Evolutionary conservation across 2,888 invertebrate genomes (phyloP).

Genomic region (Lasioglossum morio): DNA sequence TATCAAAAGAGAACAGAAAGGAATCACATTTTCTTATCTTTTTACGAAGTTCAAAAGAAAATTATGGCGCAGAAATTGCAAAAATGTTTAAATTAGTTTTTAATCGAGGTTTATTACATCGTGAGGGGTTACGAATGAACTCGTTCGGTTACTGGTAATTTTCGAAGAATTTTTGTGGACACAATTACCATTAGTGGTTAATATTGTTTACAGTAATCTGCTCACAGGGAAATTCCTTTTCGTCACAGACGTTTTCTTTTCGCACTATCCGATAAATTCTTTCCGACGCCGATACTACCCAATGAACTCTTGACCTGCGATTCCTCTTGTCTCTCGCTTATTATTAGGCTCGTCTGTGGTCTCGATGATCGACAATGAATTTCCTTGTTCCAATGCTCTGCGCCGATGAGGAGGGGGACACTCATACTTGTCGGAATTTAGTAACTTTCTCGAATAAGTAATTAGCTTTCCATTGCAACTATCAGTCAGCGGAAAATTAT

Average conservation of each 20-base stretch:
- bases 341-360: constrained; percentile 18
- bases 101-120: background rate
- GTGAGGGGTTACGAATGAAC: background rate
- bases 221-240: constrained; percentile 27
- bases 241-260: constrained; percentile 29
- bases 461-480: background rate
- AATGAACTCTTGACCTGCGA: constrained; percentile 54
- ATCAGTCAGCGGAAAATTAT: background rate
- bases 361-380: constrained; percentile 50
- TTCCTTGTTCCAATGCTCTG: constrained; percentile 36
- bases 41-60: background rate
- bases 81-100: background rate
- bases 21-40: background rate
- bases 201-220: background rate
- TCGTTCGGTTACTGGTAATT: background rate
- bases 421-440: background rate
- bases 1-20: background rate
- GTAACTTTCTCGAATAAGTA: constrained; percentile 24
- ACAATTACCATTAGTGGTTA: background rate
- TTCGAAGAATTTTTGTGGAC: background rate
- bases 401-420: background rate
- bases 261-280: constrained; percentile 29
- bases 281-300: constrained; percentile 12
- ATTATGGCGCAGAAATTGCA: background rate
- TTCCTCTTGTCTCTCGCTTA: constrained; percentile 46